Conservation (phyloP, 2,113 vertebrate species). For the Carassius gibelio region DNA sequence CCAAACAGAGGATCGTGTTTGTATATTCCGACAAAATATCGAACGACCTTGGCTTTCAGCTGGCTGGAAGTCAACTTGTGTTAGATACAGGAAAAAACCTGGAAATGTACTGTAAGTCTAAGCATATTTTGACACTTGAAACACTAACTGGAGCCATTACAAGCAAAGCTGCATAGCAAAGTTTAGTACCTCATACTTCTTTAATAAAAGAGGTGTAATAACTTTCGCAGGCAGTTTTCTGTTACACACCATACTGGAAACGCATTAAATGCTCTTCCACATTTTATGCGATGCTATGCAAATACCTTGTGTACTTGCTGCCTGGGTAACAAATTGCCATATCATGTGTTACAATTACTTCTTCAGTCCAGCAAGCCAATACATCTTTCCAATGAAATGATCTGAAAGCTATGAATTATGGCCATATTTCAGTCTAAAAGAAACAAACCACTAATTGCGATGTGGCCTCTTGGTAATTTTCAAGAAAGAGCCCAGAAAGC, state of each 20-base stretch:
- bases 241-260: conserved; percentile 66
- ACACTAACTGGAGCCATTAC: conserved; percentile 66
- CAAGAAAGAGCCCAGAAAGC: conserved; percentile 75
- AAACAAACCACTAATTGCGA: conserved; percentile 83
- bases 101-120: conserved; percentile 46
- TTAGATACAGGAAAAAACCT: conserved; percentile 55
- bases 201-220: conserved; percentile 65
- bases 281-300: conserved; percentile 65
- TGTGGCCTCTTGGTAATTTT: conserved; percentile 77
- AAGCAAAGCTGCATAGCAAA: conserved; percentile 51
- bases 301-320: conserved; percentile 76
- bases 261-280: conserved; percentile 58
- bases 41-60: conserved; percentile 38
- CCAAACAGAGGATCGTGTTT: conserved; percentile 64
- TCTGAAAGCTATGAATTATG: conserved; percentile 83
- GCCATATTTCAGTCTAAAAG: conserved; percentile 84
- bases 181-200: conserved; percentile 60
- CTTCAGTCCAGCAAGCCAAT: conserved; percentile 72
- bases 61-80: conserved; percentile 55
- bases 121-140: conserved; percentile 59
- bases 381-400: conserved; percentile 77
- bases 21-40: conserved; percentile 52
- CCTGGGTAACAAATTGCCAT: conserved; percentile 79
- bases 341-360: conserved; percentile 82
- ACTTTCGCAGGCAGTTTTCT: conserved; percentile 65